phyloP scores from a whole-genome alignment of 1,140 invertebrate species.

The Dysdera silvatica region DNA sequence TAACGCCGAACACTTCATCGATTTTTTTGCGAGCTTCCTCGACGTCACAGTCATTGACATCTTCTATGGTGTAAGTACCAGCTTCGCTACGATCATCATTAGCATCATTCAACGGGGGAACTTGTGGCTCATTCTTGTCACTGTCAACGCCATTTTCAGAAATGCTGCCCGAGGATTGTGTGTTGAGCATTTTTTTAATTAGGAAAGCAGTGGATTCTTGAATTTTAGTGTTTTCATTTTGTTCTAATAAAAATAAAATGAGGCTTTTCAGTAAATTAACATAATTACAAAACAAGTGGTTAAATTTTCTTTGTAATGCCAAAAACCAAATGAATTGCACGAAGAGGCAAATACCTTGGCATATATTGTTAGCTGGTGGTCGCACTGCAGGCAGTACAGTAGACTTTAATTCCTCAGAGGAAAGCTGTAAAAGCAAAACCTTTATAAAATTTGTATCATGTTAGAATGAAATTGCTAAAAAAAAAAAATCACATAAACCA shows the following conservation, averaged over 20 bases:
- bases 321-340: too few species aligned
- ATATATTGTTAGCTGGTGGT: too few species aligned
- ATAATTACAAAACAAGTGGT: too few species aligned
- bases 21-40: conserved; percentile 78
- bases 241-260: background rate
- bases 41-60: conserved; percentile 60
- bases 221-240: conserved; percentile 4
- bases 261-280: background rate
- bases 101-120: conserved; percentile 14
- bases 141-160: background rate
- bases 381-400: too few species aligned
- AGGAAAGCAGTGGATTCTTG: conserved; percentile 22
- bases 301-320: too few species aligned
- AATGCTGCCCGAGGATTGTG: conserved; percentile 10
- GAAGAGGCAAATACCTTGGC: too few species aligned
- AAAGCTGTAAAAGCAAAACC: too few species aligned
- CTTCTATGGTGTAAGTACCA: conserved; percentile 72
- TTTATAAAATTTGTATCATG: too few species aligned
- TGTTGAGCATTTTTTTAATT: conserved; percentile 27
- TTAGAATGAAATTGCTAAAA: too few species aligned
- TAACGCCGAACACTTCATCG: conserved; percentile 62
- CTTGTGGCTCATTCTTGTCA: background rate
- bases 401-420: too few species aligned
- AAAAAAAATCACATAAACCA: too few species aligned
- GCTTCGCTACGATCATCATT: conserved; percentile 56